A percentile compares a stretch with the other conserved stretches of the same genome.
Conservation (phyloP, 1,140 invertebrate species). For the Thaumetopoea pityocampa region DNA sequence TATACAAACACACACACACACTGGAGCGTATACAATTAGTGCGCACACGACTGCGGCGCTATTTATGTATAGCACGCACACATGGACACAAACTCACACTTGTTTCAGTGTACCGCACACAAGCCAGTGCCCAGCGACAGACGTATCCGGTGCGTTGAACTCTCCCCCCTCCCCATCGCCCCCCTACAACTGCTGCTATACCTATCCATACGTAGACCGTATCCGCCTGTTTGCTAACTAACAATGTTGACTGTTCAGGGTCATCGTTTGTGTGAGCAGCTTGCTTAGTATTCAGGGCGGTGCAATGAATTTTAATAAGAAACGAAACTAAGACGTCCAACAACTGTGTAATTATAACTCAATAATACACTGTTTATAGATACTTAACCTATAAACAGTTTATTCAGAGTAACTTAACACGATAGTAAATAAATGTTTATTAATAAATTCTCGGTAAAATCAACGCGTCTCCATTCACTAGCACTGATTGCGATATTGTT, state of each 20-base stretch:
- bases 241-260: conserved; percentile 34
- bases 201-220: conserved; percentile 20
- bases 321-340: conserved; percentile 11
- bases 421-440: too few relatives aligned
- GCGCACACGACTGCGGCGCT: conserved; percentile 32
- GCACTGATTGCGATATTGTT: too few relatives aligned
- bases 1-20: conserved; percentile 10
- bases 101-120: conserved; percentile 34
- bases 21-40: conserved; percentile 4
- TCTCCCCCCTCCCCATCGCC: conserved; percentile 29
- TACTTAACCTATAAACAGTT: conserved; percentile 3
- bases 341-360: conserved; percentile 15
- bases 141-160: conserved; percentile 69
- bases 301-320: conserved; percentile 12
- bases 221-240: conserved; percentile 29
- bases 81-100: conserved; percentile 38
- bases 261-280: conserved; percentile 29
- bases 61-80: conserved; percentile 66
- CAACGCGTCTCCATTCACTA: too few relatives aligned
- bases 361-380: conserved; percentile 2
- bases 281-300: conserved; percentile 15
- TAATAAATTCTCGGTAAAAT: too few relatives aligned
- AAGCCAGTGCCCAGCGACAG: conserved; percentile 47
- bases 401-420: conserved; percentile 8
- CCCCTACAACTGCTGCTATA: conserved; percentile 17